Evolutionary conservation across 1,140 invertebrate species (phyloP), one percentile per base, ranked within the genome.

Genomic region (Trichonephila clavata): DNA sequence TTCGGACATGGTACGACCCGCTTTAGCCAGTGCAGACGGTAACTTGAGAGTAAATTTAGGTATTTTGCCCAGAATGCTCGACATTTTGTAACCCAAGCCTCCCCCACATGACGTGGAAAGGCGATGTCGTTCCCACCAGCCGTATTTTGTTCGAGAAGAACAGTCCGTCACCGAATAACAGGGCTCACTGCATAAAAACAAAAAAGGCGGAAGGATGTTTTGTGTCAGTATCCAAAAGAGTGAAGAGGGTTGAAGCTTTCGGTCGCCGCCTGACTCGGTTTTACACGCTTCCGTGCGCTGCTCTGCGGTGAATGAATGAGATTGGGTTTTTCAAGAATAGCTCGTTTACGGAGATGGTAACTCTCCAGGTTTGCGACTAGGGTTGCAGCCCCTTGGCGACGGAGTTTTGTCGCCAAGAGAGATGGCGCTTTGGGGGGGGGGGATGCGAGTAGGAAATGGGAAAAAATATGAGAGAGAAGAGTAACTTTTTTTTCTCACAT

Each of bases 11-110:
- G 93, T 94, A 84, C 93, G 88, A 80, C 93, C 93, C 14, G 89
- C 93, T 91, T 94, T 94, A 39, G 88, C 93, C 59, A 94, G 81
- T n/a, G 93, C 88, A 77, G 88, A 90, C 14, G 93, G 89, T 65
- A 94, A 87, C 43, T 91, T 90, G n/a, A 94, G 93, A 63, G 93
- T 94, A 87, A 94, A 94, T 94, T 94, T 94, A 60, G 93, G 89
- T 80, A 94, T 91, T 91, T 94, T 94, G 63, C 89, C 89, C 63
- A 94, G 50, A 57, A 94, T 86, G 59, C 93, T 92, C 88, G 93
- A 94, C 93, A 94, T 94, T 94, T 94, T 94, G 77, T 68, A 71
- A 90, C 71, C 87, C 61, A 89, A 84, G 93, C 93, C 93, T 68
- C 87, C 86, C 77, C 86, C 87, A 94, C 92, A 93, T 93, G 92